phyloP scores from a whole-genome alignment of 2,797 vertebrate species.

The Halcyon leucocephala region DNA sequence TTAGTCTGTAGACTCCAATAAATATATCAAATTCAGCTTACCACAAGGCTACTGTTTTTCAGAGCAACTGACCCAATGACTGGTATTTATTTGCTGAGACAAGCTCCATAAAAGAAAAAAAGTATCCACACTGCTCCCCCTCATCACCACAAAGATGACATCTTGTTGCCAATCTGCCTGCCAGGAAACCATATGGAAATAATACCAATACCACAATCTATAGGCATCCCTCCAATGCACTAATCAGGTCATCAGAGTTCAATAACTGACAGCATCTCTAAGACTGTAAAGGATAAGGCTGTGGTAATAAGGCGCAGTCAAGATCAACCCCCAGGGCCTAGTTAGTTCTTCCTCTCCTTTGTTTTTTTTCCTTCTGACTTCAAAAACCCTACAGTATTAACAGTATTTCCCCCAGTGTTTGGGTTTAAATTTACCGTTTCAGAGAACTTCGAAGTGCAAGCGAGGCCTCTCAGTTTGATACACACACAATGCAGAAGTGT shows the following conservation, averaged over 20 bases:
- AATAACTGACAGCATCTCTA: conserved; percentile 39
- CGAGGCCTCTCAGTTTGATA: background rate
- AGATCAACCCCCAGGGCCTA: background rate
- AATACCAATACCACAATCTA: conserved; percentile 44
- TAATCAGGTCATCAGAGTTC: conserved; percentile 57
- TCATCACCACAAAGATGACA: conserved; percentile 29
- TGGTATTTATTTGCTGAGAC: conserved; percentile 54
- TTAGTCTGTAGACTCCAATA: conserved; percentile 32
- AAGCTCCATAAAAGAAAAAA: background rate
- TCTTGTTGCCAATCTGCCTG: conserved; percentile 33
- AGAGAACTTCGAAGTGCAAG: background rate
- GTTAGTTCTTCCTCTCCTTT: background rate
- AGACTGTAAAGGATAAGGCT: conserved; percentile 16
- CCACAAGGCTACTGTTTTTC: conserved; percentile 57
- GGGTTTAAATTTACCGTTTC: conserved; percentile 15
- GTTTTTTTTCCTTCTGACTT: background rate
- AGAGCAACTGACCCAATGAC: background rate
- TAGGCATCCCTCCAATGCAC: conserved; percentile 30
- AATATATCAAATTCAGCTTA: conserved; percentile 30
- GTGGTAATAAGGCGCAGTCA: background rate
- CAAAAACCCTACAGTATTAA: background rate
- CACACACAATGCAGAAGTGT: background rate
- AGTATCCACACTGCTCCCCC: background rate
- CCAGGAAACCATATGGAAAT: conserved; percentile 50
- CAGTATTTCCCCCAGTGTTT: background rate